Percentiles rank a stretch among this genome's conserved stretches.
Evolutionary conservation across 1,140 invertebrate genomes (phyloP).

Genomic region (Bombus waltoni): DNA sequence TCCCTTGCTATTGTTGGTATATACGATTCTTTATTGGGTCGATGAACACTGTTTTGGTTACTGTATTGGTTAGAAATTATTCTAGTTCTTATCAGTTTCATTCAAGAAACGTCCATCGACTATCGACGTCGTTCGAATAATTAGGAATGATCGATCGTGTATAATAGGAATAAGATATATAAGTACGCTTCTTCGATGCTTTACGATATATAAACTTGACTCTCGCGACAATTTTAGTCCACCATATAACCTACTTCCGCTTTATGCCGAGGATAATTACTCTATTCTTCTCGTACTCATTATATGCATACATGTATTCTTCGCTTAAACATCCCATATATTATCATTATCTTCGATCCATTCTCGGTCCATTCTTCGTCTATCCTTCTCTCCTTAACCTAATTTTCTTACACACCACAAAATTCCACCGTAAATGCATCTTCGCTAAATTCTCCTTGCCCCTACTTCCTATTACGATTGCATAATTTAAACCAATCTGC

Average conservation of each 20-base stretch:
- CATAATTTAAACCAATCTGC: neutral
- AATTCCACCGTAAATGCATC: neutral
- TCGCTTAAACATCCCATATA: too few relatives aligned
- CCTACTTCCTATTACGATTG: neutral
- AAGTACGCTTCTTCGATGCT: neutral
- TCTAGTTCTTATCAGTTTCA: too few relatives aligned
- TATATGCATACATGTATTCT: too few relatives aligned
- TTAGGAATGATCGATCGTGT: neutral
- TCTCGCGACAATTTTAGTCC: neutral
- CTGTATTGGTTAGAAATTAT: too few relatives aligned
- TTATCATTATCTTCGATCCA: too few relatives aligned
- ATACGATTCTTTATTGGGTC: neutral
- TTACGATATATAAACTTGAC: neutral
- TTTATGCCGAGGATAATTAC: too few relatives aligned
- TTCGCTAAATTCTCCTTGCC: neutral
- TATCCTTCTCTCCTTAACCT: neutral
- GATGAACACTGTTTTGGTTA: too few relatives aligned
- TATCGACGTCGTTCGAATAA: neutral
- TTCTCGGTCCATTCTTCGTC: too few relatives aligned
- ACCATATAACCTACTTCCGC: too few relatives aligned
- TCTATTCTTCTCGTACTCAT: too few relatives aligned
- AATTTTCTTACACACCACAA: neutral
- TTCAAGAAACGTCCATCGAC: neutral
- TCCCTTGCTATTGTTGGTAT: neutral
- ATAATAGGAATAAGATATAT: neutral